phyloP scores from a whole-genome alignment of 2,113 vertebrate genomes.

The Heliornis fulica region DNA sequence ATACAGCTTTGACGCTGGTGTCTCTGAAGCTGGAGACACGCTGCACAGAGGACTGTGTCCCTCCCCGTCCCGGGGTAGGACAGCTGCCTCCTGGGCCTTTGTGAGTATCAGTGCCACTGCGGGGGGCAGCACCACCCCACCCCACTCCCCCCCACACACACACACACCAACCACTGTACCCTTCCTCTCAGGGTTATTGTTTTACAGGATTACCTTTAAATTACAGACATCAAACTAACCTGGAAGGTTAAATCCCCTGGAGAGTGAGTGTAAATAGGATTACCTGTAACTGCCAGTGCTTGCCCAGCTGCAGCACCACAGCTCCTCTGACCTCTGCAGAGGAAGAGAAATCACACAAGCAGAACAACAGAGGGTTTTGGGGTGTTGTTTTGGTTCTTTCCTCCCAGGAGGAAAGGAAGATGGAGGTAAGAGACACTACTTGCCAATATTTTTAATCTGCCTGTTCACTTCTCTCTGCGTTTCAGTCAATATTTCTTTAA shows the following conservation, averaged over 20 bases:
- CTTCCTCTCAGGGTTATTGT: background rate
- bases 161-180: background rate
- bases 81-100: background rate
- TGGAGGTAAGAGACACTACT: background rate
- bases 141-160: no score
- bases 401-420: background rate
- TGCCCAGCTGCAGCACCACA: rapidly evolving
- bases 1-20: rapidly evolving
- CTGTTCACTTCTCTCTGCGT: background rate
- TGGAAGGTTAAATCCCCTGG: background rate
- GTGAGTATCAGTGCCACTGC: background rate
- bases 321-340: background rate
- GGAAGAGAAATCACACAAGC: background rate
- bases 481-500: background rate
- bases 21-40: background rate
- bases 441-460: background rate
- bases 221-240: background rate
- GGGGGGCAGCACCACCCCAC: no score
- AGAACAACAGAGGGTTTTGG: background rate
- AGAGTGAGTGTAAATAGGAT: background rate
- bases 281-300: background rate
- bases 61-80: background rate
- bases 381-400: background rate
- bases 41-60: no score
- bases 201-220: background rate